These are phyloP conservation scores for Magallana nippona DNA, from an alignment of 2,888 invertebrate genomes.

Conservation along the genomic window DNA sequence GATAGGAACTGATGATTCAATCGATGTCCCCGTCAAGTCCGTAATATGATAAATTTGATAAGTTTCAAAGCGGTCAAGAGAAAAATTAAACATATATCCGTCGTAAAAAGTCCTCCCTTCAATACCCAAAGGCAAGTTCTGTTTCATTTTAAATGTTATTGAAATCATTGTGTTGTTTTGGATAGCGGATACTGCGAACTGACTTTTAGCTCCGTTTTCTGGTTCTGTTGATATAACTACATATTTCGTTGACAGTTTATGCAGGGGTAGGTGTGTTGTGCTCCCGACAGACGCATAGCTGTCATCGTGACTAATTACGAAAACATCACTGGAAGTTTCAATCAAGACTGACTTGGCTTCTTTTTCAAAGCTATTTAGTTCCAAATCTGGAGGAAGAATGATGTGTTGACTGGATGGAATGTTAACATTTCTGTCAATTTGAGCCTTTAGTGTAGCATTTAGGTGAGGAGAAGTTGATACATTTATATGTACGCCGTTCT, in stretches of 20 bases:
- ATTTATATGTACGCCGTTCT: neutral
- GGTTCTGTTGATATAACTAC: neutral
- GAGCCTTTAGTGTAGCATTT: neutral
- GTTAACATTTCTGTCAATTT: neutral
- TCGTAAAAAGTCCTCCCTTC: neutral
- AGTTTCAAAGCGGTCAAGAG: neutral
- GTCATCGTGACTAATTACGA: neutral
- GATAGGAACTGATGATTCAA: neutral
- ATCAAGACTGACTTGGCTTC: neutral
- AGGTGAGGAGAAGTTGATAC: neutral
- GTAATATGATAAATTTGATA: neutral
- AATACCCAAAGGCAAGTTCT: neutral
- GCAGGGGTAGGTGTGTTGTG: neutral
- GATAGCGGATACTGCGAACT: neutral
- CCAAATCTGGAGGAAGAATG: neutral
- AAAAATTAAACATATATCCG: neutral
- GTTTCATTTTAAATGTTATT: neutral
- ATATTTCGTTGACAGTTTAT: neutral
- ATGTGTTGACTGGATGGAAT: neutral
- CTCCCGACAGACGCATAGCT: neutral
- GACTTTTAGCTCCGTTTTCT: neutral
- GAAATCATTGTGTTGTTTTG: neutral
- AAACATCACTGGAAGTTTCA: neutral
- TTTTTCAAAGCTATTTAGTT: neutral
- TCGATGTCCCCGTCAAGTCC: neutral